Conservation (phyloP, 2,797 vertebrate genomes). For the Bryconaethiops microstoma region DNA sequence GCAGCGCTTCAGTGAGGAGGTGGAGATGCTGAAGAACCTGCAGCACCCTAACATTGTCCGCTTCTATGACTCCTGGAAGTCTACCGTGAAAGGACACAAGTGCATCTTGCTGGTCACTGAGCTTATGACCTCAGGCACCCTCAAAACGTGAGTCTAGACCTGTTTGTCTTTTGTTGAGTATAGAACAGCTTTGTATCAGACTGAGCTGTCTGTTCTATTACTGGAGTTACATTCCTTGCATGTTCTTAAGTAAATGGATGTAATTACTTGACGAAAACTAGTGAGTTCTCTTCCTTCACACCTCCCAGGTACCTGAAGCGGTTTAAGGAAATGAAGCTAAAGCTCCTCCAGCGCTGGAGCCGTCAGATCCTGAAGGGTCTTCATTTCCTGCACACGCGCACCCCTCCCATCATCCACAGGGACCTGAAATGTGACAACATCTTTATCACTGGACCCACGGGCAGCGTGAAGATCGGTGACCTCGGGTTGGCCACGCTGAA, state of each 20-base stretch:
- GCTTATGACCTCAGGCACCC: conserved; percentile 97
- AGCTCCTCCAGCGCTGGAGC: conserved; percentile 97
- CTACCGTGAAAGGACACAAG: conserved; percentile 90
- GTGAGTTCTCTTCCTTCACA: not conserved
- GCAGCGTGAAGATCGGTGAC: conserved; percentile 97
- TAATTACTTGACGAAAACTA: not conserved
- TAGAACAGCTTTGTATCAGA: no score
- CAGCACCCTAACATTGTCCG: conserved; percentile 98
- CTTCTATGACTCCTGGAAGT: conserved; percentile 99
- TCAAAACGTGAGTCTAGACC: conserved; percentile 89
- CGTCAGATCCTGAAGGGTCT: conserved; percentile 90
- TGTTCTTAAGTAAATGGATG: not conserved
- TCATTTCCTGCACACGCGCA: conserved; percentile 74
- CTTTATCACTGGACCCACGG: conserved; percentile 97
- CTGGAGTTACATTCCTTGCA: no score
- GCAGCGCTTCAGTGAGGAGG: conserved; percentile 96
- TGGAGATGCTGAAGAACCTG: conserved; percentile 97
- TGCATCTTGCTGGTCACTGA: conserved; percentile 96
- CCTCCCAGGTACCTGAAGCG: conserved; percentile 89
- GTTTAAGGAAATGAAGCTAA: conserved; percentile 98
- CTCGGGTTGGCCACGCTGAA: conserved; percentile 96
- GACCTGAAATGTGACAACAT: conserved; percentile 99
- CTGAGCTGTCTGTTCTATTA: no score
- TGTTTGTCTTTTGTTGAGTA: no score
- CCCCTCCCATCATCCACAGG: conserved; percentile 95